A percentile compares a stretch with the other conserved stretches of the same genome.
Evolutionary conservation across 2,113 vertebrate species (phyloP).

Genomic region (Peromyscus polionotus): DNA sequence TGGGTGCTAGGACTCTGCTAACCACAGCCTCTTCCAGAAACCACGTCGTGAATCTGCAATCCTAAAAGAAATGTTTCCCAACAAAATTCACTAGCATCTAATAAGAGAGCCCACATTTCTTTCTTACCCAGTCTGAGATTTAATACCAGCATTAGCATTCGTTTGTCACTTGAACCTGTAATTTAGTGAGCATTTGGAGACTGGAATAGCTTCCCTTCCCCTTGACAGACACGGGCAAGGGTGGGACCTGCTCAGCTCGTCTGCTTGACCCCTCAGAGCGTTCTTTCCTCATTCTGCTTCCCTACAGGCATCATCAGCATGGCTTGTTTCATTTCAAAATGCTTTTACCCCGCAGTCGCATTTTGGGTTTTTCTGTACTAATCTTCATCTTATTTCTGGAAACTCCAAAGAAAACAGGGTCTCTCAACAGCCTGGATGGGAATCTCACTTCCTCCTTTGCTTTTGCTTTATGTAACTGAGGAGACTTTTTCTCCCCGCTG

Average conservation of each 20-base stretch:
- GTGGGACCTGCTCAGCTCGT: neutral
- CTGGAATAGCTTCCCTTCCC: neutral
- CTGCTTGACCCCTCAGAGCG: neutral
- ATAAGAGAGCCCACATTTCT: constrained; percentile 48
- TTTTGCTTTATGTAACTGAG: neutral
- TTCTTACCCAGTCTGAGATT: constrained; percentile 58
- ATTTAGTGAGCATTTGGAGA: constrained; percentile 23
- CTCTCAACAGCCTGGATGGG: neutral
- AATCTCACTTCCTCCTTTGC: neutral
- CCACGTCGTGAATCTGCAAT: neutral
- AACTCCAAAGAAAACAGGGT: neutral
- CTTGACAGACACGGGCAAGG: neutral
- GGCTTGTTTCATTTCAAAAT: constrained; percentile 30
- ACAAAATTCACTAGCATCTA: constrained; percentile 60
- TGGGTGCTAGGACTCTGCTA: constrained; percentile 24
- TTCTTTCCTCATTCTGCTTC: constrained; percentile 48
- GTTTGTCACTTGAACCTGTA: constrained; percentile 25
- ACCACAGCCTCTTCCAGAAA: neutral
- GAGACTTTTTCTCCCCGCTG: neutral
- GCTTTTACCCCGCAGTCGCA: constrained; percentile 51
- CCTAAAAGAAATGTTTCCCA: constrained; percentile 36
- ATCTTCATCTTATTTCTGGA: constrained; percentile 70
- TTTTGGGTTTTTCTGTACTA: constrained; percentile 15
- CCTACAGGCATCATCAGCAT: constrained; percentile 28
- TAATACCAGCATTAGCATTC: constrained; percentile 15